Percentiles rank a stretch among this genome's conserved stretches.
phyloP scores from a whole-genome alignment of 2,797 vertebrate species.

The Champsocephalus esox region DNA sequence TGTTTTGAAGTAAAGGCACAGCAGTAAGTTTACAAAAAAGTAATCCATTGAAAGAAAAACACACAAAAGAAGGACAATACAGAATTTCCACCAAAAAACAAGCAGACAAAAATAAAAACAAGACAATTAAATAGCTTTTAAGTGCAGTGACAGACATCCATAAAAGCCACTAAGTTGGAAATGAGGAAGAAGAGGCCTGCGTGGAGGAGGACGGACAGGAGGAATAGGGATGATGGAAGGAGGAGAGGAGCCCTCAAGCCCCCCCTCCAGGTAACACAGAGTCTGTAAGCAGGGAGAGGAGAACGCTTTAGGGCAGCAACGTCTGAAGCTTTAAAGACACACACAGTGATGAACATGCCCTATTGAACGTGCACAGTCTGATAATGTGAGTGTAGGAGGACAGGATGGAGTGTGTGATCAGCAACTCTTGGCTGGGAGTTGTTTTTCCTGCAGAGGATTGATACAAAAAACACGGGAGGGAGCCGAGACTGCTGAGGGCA shows the following conservation, averaged over 20 bases:
- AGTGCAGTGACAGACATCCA: slow-evolving; percentile 32
- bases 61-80: slow-evolving; percentile 8
- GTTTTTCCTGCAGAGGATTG: slow-evolving; percentile 25
- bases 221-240: slow-evolving; percentile 50
- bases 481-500: slow-evolving; percentile 5
- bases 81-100: not conserved
- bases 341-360: not conserved
- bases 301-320: slow-evolving; percentile 49
- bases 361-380: not conserved
- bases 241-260: slow-evolving; percentile 68
- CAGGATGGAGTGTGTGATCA: slow-evolving; percentile 13
- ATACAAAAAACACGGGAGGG: slow-evolving; percentile 38
- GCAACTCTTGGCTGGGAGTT: slow-evolving; percentile 47
- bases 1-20: slow-evolving; percentile 52
- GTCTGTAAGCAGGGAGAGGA: slow-evolving; percentile 77
- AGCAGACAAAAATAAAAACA: slow-evolving; percentile 18
- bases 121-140: slow-evolving; percentile 16
- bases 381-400: slow-evolving; percentile 41
- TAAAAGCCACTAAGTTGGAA: slow-evolving; percentile 49
- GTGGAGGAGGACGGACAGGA: slow-evolving; percentile 53
- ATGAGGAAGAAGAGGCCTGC: slow-evolving; percentile 56
- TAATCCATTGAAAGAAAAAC: not conserved
- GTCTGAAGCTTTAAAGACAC: not conserved
- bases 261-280: slow-evolving; percentile 69
- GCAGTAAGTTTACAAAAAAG: slow-evolving; percentile 11